Evolutionary conservation across 2,888 invertebrate species (phyloP).

Genomic region (Gordius sp.): DNA sequence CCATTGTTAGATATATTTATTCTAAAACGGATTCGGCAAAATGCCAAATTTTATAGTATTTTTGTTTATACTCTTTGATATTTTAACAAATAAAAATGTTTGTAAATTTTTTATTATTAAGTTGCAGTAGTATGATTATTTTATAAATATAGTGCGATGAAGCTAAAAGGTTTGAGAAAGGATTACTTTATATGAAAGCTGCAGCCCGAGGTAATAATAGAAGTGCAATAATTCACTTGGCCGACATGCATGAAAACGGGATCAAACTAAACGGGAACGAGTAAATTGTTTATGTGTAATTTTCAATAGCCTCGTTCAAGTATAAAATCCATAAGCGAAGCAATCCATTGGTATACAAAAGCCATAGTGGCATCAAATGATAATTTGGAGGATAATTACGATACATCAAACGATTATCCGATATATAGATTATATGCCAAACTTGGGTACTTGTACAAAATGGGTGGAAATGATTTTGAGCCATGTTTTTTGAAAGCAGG

Average conservation of each 20-base stretch:
- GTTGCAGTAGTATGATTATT: constrained; percentile 7
- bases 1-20: no score
- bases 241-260: constrained; percentile 33
- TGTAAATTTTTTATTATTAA: no score
- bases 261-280: constrained; percentile 25
- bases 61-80: no score
- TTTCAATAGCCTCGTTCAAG: constrained; percentile 22
- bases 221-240: constrained; percentile 32
- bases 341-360: constrained; percentile 29
- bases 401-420: constrained; percentile 17
- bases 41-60: no score
- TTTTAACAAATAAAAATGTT: no score
- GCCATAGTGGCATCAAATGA: constrained; percentile 26
- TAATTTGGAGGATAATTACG: constrained; percentile 27
- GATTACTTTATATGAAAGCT: constrained; percentile 29
- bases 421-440: neutral
- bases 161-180: constrained; percentile 24
- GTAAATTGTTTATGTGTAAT: constrained; percentile 18
- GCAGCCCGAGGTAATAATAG: constrained; percentile 34
- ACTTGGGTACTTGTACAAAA: neutral
- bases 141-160: constrained; percentile 18
- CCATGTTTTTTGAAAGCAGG: no score
- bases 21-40: no score
- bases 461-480: neutral
- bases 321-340: constrained; percentile 27